These are phyloP conservation scores for Luffia ferchaultella DNA, from an alignment of 2,888 invertebrate species.

Conservation along the genomic window DNA sequence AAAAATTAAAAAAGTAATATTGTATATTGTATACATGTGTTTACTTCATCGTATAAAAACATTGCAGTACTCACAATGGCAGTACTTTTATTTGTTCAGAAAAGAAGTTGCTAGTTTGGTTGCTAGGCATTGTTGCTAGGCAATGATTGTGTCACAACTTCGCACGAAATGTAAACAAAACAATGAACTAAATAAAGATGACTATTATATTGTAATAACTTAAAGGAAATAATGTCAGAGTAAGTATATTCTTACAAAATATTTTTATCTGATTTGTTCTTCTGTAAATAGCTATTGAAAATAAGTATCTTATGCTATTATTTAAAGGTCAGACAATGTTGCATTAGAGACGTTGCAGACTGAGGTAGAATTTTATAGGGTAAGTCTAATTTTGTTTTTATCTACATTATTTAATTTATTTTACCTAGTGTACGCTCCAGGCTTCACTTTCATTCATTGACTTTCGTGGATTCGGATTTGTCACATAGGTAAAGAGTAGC, in stretches of 20 bases:
- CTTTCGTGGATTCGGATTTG: no score
- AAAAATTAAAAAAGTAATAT: no score
- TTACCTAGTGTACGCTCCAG: not conserved
- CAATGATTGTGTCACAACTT: slow-evolving; percentile 27
- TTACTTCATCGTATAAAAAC: no score
- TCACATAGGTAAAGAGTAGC: not conserved
- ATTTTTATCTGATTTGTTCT: not conserved
- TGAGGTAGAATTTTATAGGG: slow-evolving; percentile 61
- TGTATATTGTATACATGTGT: no score
- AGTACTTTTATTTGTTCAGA: no score
- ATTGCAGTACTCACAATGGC: no score
- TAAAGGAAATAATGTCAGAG: not conserved
- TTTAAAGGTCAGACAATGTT: slow-evolving; percentile 20
- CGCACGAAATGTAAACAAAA: slow-evolving; percentile 56
- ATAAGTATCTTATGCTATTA: not conserved
- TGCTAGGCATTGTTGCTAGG: slow-evolving; percentile 27
- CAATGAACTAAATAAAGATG: not conserved
- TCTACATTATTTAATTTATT: not conserved
- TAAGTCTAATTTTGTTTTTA: slow-evolving; percentile 19
- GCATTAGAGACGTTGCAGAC: slow-evolving; percentile 40
- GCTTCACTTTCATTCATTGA: no score
- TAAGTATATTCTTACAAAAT: not conserved
- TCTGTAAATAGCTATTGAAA: not conserved
- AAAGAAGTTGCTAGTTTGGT: no score
- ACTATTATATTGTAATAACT: slow-evolving; percentile 2